Evolutionary conservation across 1,140 invertebrate species (phyloP).

Genomic region (Doryteuthis pealeii): DNA sequence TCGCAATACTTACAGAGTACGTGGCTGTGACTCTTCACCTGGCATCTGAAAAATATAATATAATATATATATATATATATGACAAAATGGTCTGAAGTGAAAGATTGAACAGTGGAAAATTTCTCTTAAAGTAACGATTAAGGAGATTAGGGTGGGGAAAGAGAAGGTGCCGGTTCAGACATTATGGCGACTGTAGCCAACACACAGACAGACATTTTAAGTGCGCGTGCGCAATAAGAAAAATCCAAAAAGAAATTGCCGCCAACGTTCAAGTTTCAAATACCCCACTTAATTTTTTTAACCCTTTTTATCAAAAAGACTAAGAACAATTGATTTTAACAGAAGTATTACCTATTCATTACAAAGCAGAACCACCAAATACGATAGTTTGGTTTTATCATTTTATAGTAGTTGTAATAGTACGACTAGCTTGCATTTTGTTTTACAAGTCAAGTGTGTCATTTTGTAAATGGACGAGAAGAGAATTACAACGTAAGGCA

Average conservation of each 20-base stretch:
- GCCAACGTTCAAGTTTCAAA: conserved; percentile 19
- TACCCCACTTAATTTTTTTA: not conserved
- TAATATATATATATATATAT: not conserved
- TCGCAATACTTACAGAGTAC: conserved; percentile 40
- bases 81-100: not conserved
- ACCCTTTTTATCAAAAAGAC: not conserved
- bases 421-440: too few species aligned
- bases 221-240: conserved; percentile 30
- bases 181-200: conserved; percentile 41
- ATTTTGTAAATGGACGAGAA: too few species aligned
- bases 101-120: not conserved
- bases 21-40: conserved; percentile 36
- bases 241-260: conserved; percentile 25
- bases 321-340: not conserved
- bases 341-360: not conserved
- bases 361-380: not conserved
- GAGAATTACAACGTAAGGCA: too few species aligned
- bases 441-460: too few species aligned
- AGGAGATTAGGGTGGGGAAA: not conserved
- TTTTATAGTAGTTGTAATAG: too few species aligned
- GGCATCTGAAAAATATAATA: conserved; percentile 36
- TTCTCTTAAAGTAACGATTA: not conserved
- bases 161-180: conserved; percentile 28
- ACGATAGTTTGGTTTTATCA: too few species aligned
- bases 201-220: conserved; percentile 24